Percentiles rank a stretch among this genome's conserved stretches.
phyloP scores from a whole-genome alignment of 1,140 invertebrate species.

The Saccostrea cuccullata region DNA sequence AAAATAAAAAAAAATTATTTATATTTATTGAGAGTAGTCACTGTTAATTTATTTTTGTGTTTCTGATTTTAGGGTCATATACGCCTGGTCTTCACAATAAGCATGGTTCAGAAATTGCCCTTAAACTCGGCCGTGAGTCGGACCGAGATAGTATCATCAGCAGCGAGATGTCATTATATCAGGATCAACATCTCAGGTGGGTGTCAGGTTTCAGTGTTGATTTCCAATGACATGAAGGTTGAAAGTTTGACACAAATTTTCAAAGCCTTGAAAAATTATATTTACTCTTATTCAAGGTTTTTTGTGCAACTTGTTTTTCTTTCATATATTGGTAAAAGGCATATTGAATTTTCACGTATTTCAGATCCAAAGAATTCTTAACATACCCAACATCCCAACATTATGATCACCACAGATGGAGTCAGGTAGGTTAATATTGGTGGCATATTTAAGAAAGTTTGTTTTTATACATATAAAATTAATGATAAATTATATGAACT shows the following conservation, averaged over 20 bases:
- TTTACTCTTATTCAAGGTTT: too few relatives aligned
- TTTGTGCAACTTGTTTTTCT: too few relatives aligned
- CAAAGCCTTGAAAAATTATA: too few relatives aligned
- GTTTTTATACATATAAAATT: too few relatives aligned
- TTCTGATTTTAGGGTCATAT: slow-evolving; percentile 62
- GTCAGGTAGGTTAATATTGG: not conserved
- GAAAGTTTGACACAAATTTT: too few relatives aligned
- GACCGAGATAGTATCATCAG: slow-evolving; percentile 70
- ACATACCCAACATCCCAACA: not conserved
- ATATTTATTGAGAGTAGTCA: too few relatives aligned
- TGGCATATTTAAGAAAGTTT: too few relatives aligned
- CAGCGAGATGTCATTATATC: slow-evolving; percentile 65
- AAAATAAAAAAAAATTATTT: too few relatives aligned
- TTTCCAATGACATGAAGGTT: too few relatives aligned
- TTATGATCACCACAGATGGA: slow-evolving; percentile 11
- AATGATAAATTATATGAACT: too few relatives aligned
- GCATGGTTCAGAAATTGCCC: slow-evolving; percentile 68
- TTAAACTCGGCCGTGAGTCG: slow-evolving; percentile 60
- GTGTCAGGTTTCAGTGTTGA: not conserved
- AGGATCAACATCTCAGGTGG: slow-evolving; percentile 50
- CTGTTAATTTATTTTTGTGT: too few relatives aligned
- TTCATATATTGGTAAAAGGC: not conserved
- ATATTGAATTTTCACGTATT: not conserved
- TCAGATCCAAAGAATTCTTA: not conserved
- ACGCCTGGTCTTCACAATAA: slow-evolving; percentile 65